Evolutionary conservation across 23 tunicate species (phyloP), one percentile per base, ranked within the genome.

Genomic region (Trididemnum nubilum): DNA sequence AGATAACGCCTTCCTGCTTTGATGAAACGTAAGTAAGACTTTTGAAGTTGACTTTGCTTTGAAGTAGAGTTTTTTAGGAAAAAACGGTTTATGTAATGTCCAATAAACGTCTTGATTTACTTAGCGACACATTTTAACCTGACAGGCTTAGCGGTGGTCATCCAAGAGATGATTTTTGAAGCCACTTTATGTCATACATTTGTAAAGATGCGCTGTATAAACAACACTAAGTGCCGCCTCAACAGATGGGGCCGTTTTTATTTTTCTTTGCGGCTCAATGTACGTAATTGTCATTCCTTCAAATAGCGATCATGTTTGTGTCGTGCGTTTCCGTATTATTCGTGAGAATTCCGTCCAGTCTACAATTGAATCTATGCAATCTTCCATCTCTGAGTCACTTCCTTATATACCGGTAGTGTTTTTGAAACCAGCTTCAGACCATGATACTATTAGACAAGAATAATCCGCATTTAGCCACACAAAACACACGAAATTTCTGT

Each of bases 41-140:
- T 61, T 61, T 15, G 26, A 12, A 4, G 5, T 61, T 22, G 7
- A 33, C 38, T 33, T 32, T 15, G 7, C 38, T 67, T 67, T 67
- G 74, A 67, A 67, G 74, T 33, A 4, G 12, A 5, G 25, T 30
- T 4, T 38, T 33, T 67, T 32, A 4, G n/a, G 9, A 67, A 67
- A 67, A 67, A n/a, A 33, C 38, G 33, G 74, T 67, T 67, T 67
- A 67, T 67, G 74, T 67, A 67, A 32, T 67, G 74, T 67, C 74
- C 33, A 32, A 33, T 67, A 67, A 67, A 33, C n/a, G 74, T 67
- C 74, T 33, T 67, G 15, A 4, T 25, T 21, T 26, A 30, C 67
- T 12, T 3, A 61, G 29, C 26, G 5, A 22, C 26, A 61, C 67
- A 12, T 61, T 22, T 12, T 15, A 26, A 61, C 22, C 18, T 3